Evolutionary conservation across 37 sponge, comb jelly and placozoan genomes (phyloP), one percentile per base, ranked within the genome.

Genomic region (Crambe crambe): DNA sequence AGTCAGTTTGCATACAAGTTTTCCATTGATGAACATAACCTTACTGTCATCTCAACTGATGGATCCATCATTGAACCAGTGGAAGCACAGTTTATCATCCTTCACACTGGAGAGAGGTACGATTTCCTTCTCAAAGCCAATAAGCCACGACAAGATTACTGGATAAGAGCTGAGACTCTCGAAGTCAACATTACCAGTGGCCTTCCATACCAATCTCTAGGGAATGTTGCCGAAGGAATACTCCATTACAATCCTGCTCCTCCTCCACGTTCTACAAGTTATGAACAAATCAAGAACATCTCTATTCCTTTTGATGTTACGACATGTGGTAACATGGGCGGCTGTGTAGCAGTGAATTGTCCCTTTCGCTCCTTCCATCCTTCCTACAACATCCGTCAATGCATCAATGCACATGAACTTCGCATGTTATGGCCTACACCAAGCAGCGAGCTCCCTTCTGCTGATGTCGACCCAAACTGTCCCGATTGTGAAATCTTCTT

Each of bases 81-180:
- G 31, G 78, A 81, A 1, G 91, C 84, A 9, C 83, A 87, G 61
- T 94, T 82, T 63, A 37, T 96, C 65, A 89, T 87, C 18, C 72
- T 96, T 4, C 79, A 89, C 41, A 78, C 87, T 20, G 96, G 93
- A 59, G 96, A 96, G 56, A 56, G 96, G 18, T 96, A 90, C 68
- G 96, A 95, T 66, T 73, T 95, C 21, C 54, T 92, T 6, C 37
- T 95, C 17, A 83, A 64, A 42, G 80, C 87, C 4, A 59, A 93
- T 9, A 54, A 78, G 37, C 42, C 79, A 54, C 22, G 71, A 37
- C 32, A 56, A 38, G 61, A 84, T 36, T 94, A 84, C 72, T 64
- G 78, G 73, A 87, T 94, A 2, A n/a, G 88, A 47, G 84, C 88
- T 20, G 88, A 90, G 66, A 94, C 95, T 18, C 58, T 90, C 25